Evolutionary conservation across 2,888 invertebrate species (phyloP).

Genomic region (Tribolium freemani): DNA sequence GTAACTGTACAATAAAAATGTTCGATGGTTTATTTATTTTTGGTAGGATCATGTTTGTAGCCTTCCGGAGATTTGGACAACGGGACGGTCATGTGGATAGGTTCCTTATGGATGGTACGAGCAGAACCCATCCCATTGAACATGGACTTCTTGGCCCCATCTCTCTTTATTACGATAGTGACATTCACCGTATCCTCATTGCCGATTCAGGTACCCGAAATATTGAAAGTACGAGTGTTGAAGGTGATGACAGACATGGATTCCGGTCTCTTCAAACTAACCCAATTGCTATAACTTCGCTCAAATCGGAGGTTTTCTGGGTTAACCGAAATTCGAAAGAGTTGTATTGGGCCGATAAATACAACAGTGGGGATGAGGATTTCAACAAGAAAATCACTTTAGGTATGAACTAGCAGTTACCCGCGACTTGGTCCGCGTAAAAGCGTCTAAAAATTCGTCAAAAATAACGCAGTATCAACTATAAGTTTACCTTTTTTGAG

Average conservation of each 20-base stretch:
- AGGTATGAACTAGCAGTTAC: too few species aligned
- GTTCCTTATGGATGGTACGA: slow-evolving; percentile 77
- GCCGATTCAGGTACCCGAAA: slow-evolving; percentile 76
- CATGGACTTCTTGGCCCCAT: slow-evolving; percentile 70
- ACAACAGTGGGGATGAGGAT: slow-evolving; percentile 62
- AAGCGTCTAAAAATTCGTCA: too few species aligned
- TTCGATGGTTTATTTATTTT: slow-evolving; percentile 3
- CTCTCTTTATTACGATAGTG: slow-evolving; percentile 71
- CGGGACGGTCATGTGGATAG: slow-evolving; percentile 74
- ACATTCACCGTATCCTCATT: slow-evolving; percentile 75
- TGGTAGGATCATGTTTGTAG: slow-evolving; percentile 77
- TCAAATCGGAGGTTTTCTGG: slow-evolving; percentile 81
- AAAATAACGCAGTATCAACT: too few species aligned
- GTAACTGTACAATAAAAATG: slow-evolving; percentile 64
- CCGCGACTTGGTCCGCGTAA: too few species aligned
- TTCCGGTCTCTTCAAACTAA: slow-evolving; percentile 62
- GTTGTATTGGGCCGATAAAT: slow-evolving; percentile 75
- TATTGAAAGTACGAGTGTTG: slow-evolving; percentile 76
- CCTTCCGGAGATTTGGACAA: slow-evolving; percentile 64
- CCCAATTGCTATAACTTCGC: slow-evolving; percentile 73
- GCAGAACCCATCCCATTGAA: slow-evolving; percentile 67
- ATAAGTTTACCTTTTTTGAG: too few species aligned
- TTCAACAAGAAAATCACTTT: slow-evolving; percentile 65
- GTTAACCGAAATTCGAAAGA: slow-evolving; percentile 71
- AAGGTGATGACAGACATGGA: slow-evolving; percentile 66